Conservation (phyloP, 1,140 invertebrate genomes). For the Augochlora pura region DNA sequence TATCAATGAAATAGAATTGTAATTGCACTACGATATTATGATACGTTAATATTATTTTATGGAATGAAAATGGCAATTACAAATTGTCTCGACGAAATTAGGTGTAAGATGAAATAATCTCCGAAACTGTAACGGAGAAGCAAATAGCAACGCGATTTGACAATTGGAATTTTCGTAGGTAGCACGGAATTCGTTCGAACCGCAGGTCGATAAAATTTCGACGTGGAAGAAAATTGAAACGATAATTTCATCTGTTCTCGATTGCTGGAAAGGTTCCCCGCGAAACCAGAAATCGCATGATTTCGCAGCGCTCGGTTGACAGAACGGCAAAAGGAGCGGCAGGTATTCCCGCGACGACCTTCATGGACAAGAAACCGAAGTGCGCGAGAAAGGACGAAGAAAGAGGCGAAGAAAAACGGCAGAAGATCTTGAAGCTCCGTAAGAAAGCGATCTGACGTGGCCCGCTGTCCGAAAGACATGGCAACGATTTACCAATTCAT, state of each 20-base stretch:
- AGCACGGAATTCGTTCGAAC: no score
- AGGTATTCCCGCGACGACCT: conserved; percentile 47
- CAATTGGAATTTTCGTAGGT: no score
- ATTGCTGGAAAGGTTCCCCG: neutral
- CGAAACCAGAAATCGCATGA: conserved; percentile 29
- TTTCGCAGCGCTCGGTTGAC: conserved; percentile 28
- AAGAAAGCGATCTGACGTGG: conserved; percentile 43
- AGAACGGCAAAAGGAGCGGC: conserved; percentile 33
- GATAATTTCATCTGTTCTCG: neutral
- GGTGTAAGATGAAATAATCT: no score
- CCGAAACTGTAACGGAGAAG: no score
- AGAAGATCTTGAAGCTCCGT: conserved; percentile 9
- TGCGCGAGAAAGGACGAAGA: conserved; percentile 48
- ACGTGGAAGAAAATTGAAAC: conserved; percentile 1
- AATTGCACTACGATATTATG: no score
- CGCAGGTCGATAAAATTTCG: neutral
- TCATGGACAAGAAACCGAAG: conserved; percentile 43
- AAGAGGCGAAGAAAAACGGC: conserved; percentile 45
- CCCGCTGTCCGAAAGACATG: conserved; percentile 61
- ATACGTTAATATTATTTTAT: no score
- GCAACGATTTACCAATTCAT: conserved; percentile 23
- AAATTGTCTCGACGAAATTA: no score
- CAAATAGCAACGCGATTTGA: no score
- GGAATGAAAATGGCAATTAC: no score
- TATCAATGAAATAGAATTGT: no score